Conservation (phyloP, 2,113 vertebrate genomes). For the Chrysochloris asiatica region DNA sequence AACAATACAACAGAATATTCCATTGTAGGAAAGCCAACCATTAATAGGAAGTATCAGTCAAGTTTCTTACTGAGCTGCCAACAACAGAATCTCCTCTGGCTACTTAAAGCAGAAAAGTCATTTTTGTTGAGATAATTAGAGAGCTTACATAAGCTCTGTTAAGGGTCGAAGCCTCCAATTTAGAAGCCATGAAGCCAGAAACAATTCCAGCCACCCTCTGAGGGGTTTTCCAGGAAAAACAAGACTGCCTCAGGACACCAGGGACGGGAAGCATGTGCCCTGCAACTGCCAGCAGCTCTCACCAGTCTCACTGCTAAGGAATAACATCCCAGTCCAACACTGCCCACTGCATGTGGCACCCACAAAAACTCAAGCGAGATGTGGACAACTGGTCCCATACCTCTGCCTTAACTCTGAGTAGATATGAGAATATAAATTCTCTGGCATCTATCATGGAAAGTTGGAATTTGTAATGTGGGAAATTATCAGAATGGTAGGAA, state of each 20-base stretch:
- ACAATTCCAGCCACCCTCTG: background rate
- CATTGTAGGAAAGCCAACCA: slow-evolving; percentile 48
- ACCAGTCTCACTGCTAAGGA: background rate
- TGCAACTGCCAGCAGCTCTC: background rate
- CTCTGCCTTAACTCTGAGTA: background rate
- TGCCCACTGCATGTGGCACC: slow-evolving; percentile 6
- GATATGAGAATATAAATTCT: slow-evolving; percentile 17
- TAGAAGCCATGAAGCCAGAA: background rate
- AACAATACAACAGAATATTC: background rate
- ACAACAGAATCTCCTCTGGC: slow-evolving; percentile 41
- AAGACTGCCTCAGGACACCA: background rate
- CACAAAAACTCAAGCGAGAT: no score
- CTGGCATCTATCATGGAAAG: background rate
- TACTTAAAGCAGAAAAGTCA: slow-evolving; percentile 45
- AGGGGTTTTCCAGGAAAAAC: slow-evolving; percentile 40
- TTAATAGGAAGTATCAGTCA: slow-evolving; percentile 19
- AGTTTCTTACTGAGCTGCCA: background rate
- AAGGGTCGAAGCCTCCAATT: background rate
- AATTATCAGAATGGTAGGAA: slow-evolving; percentile 36
- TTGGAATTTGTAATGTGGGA: background rate
- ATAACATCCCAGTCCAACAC: background rate
- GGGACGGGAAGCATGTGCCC: background rate
- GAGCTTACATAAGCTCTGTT: slow-evolving; percentile 27
- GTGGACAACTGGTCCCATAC: no score
- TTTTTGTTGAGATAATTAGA: slow-evolving; percentile 11